Conservation (phyloP, 2,113 vertebrate genomes). For the Pipa parva region DNA sequence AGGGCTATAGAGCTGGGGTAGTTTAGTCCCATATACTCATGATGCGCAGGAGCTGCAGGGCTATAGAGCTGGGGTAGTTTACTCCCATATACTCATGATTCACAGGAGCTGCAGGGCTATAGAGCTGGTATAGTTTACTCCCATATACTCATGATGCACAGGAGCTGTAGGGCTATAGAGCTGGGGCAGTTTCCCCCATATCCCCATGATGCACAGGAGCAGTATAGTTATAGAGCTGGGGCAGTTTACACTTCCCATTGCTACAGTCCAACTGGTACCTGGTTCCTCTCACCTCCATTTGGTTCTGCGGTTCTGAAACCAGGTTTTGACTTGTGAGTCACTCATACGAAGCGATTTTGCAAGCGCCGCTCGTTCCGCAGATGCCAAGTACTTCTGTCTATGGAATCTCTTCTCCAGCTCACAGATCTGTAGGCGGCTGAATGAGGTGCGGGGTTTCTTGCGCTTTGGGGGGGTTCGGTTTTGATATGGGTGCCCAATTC, state of each 20-base stretch:
- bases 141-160: too few relatives aligned
- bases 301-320: slow-evolving; percentile 96
- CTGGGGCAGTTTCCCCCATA: too few relatives aligned
- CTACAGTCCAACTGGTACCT: not conserved
- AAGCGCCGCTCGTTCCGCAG: slow-evolving; percentile 77
- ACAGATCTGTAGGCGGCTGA: slow-evolving; percentile 92
- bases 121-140: not conserved
- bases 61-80: too few relatives aligned
- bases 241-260: too few relatives aligned
- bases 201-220: too few relatives aligned
- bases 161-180: too few relatives aligned
- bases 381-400: slow-evolving; percentile 86
- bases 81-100: too few relatives aligned
- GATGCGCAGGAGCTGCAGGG: too few relatives aligned
- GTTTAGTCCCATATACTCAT: too few relatives aligned
- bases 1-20: too few relatives aligned
- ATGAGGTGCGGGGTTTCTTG: slow-evolving; percentile 96
- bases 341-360: slow-evolving; percentile 96
- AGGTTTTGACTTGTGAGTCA: slow-evolving; percentile 95
- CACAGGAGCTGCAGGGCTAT: too few relatives aligned
- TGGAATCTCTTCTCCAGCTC: slow-evolving; percentile 97
- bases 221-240: too few relatives aligned
- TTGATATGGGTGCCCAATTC: slow-evolving; percentile 95
- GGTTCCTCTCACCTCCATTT: slow-evolving; percentile 84
- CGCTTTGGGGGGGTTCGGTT: slow-evolving; percentile 95